Evolutionary conservation across 1,140 invertebrate species (phyloP).

Genomic region (Tigriopus japonicus): DNA sequence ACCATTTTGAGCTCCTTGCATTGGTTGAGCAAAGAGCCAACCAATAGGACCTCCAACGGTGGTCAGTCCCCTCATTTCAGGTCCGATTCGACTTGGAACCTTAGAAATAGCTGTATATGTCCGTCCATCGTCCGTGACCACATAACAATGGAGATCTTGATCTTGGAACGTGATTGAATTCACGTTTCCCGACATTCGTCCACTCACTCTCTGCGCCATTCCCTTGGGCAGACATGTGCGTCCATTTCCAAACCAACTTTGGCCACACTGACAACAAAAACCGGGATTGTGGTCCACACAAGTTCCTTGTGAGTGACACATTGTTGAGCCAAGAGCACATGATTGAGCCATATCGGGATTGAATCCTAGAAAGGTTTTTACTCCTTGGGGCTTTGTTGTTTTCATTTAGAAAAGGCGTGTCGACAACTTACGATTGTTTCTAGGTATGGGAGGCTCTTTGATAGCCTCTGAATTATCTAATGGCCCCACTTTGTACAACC

Average conservation of each 20-base stretch:
- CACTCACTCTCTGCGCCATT: constrained; percentile 63
- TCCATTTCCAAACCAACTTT: constrained; percentile 74
- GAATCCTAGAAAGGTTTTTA: background rate
- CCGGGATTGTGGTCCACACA: constrained; percentile 62
- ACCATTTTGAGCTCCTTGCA: constrained; percentile 53
- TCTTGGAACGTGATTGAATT: constrained; percentile 52
- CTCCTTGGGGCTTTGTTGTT: background rate
- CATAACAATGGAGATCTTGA: constrained; percentile 75
- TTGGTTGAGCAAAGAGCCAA: constrained; percentile 74
- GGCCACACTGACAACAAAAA: constrained; percentile 67
- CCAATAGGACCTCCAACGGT: constrained; percentile 59
- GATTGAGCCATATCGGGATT: constrained; percentile 21
- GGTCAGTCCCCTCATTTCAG: constrained; percentile 53
- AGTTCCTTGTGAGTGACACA: constrained; percentile 56
- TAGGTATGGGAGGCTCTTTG: background rate
- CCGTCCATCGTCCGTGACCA: constrained; percentile 66
- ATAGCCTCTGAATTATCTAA: constrained; percentile 13
- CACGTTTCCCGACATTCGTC: constrained; percentile 54
- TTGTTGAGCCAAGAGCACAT: constrained; percentile 34
- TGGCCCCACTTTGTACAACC: constrained; percentile 57
- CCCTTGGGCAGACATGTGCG: constrained; percentile 61
- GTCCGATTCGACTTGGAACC: constrained; percentile 47
- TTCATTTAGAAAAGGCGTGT: background rate
- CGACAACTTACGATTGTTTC: background rate
- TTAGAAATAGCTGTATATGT: constrained; percentile 75